phyloP scores from a whole-genome alignment of 2,888 invertebrate species.

The Hemaris fuciformis region DNA sequence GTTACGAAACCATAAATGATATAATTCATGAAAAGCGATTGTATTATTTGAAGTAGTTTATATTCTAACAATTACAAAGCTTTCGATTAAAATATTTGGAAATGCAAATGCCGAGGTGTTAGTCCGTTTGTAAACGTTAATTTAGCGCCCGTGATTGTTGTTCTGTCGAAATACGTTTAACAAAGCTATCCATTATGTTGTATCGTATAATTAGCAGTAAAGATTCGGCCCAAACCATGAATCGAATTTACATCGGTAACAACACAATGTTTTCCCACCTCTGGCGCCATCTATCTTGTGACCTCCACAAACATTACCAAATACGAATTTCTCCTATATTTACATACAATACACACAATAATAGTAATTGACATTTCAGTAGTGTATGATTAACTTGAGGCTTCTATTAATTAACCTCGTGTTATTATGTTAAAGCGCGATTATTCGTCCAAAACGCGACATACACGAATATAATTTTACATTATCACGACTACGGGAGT shows the following conservation, averaged over 20 bases:
- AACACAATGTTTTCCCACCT: constrained; percentile 53
- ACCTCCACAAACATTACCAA: constrained; percentile 20
- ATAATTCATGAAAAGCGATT: background rate
- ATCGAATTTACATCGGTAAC: constrained; percentile 30
- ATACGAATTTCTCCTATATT: constrained; percentile 4
- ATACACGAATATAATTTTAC: constrained; percentile 12
- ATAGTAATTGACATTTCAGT: constrained; percentile 16
- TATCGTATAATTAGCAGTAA: constrained; percentile 50
- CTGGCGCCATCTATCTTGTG: constrained; percentile 62
- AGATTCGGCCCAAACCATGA: constrained; percentile 38
- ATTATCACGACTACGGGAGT: background rate
- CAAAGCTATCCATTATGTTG: constrained; percentile 50
- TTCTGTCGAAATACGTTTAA: constrained; percentile 47
- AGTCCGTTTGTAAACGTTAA: constrained; percentile 21
- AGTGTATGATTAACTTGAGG: constrained; percentile 11
- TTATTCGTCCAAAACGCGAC: background rate
- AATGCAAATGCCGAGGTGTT: background rate
- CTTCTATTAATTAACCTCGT: constrained; percentile 12
- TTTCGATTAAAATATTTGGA: background rate
- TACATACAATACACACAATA: background rate
- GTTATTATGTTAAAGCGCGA: background rate
- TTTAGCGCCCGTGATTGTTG: constrained; percentile 35
- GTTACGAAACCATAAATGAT: background rate
- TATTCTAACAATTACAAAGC: background rate
- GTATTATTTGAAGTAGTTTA: background rate